Base-by-base conservation (phyloP, 2,888 invertebrate species). In the Apamea crenata region DNA sequence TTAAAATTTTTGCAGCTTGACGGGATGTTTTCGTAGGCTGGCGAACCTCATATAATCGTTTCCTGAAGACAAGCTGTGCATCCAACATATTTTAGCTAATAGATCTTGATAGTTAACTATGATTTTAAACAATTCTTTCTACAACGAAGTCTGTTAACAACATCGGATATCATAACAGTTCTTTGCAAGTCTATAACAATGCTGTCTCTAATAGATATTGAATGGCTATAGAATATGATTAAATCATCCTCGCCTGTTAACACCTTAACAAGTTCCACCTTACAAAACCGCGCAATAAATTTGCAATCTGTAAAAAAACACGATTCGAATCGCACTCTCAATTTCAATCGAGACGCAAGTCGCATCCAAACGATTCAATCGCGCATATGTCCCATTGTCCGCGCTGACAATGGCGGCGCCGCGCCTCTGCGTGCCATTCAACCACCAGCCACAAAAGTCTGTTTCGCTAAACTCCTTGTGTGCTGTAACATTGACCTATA, bases 401-500 rank as follows among this genome's bases (percentile, higher is more conserved):
- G 93, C 85, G 82, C 75, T 85, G 91, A 96, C 95, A 96, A 96
- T 94, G 92, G 86, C 83, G 87, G 76, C 85, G 88, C 90, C 91
- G 89, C 91, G 91, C 91, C 91, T 92, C 94, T 91, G 92, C 93
- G 94, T 94, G 91, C 94, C 91, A 95, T 95, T 95, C 94, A 95
- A 82, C 88, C 84, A 86, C 87, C 91, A 89, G 89, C 94, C 94
- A 95, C 96, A 96, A 95, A 96, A 96, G 95, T 96, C 94, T 96
- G 95, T 95, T 96, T 95, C 93, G 93, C 95, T 95, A 95, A 95
- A 96, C 95, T 96, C 96, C 95, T 96, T 95, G 94, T 94, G 89
- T 93, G 93, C 93, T 95, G 95, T 96, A 96, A 96, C 96, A 96
- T 96, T 96, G 96, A 96, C 96, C 96, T 95, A 96, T 95, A 96